These are phyloP conservation scores for Drosophila parthenogenetica DNA, from an alignment of 2,888 invertebrate genomes.

Conservation along the genomic window DNA sequence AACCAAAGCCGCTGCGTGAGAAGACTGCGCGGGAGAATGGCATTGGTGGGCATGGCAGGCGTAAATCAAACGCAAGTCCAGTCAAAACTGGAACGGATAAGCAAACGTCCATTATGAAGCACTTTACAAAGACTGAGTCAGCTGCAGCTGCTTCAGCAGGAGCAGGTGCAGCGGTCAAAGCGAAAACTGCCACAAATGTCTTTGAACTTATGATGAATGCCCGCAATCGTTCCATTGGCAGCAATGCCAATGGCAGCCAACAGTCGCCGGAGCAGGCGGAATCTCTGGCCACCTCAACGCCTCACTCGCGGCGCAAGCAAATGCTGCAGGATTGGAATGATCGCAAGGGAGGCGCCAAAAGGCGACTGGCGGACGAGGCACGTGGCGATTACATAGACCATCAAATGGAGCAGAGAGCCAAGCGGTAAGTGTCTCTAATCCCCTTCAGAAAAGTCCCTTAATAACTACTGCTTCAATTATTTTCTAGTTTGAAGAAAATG, in stretches of 20 bases:
- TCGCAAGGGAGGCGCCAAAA: conserved; percentile 88
- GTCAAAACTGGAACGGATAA: conserved; percentile 50
- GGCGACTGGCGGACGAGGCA: conserved; percentile 87
- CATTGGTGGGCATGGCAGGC: conserved; percentile 25
- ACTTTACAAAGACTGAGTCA: conserved; percentile 40
- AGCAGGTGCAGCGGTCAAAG: conserved; percentile 7
- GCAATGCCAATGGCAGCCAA: conserved; percentile 87
- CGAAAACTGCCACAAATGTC: conserved; percentile 85
- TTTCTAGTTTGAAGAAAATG: conserved; percentile 82
- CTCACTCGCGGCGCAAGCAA: conserved; percentile 85
- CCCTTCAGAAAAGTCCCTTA: neutral
- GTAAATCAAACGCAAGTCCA: conserved; percentile 58
- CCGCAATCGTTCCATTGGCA: conserved; percentile 88
- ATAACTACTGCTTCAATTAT: neutral
- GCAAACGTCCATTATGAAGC: conserved; percentile 48
- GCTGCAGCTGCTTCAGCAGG: neutral
- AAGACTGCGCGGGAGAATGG: conserved; percentile 72
- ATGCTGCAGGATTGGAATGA: conserved; percentile 88
- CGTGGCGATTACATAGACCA: conserved; percentile 87
- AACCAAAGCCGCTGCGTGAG: conserved; percentile 68
- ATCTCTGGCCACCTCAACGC: conserved; percentile 44
- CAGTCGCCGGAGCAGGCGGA: conserved; percentile 40
- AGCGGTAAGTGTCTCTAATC: conserved; percentile 79
- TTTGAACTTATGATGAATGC: conserved; percentile 90
- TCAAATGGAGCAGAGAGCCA: conserved; percentile 88